Evolutionary conservation across 2,888 invertebrate genomes (phyloP), one percentile per base, ranked within the genome.

Genomic region (Drosophila longiperda): DNA sequence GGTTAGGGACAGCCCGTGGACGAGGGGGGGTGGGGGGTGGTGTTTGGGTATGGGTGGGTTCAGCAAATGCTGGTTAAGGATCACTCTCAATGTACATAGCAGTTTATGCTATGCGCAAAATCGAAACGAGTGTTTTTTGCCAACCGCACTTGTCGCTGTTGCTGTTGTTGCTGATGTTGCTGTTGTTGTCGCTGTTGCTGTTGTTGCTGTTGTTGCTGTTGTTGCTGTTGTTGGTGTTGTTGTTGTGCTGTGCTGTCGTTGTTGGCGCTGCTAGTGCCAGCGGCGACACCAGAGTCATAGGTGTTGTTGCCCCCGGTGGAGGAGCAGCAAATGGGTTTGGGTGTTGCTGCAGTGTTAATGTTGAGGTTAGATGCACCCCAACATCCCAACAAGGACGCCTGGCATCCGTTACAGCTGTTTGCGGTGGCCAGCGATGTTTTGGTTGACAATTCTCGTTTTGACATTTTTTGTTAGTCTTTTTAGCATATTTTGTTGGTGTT

Each of bases 401-500:
- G 61, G 73, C 74, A 76, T 84, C 71, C 87, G 87, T 83, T 84
- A 84, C 84, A 84, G 90, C 80, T 84, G 90, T 84, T 90, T 84
- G 84, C 60, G 84, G 84, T 90, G 64, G 72, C 76, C 86, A 63
- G 83, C 90, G 66, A 73, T 90, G 90, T 90, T 88, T 88, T 79
- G 74, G 72, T 85, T 85, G 88, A 88, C 86, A 85, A 84, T 84
- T 82, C 80, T 73, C 74, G 80, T 85, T 45, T 89, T 69, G 78
- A 73, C 75, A 84, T 26, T 55, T 55, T 38, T 49, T 49, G 49
- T 17, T 87, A 82, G 87, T 67, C 84, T 71, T 78, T 84, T 84
- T 89, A 69, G 78, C 62, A 68, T 75, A 69, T 85, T 57, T 55
- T 54, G 68, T 59, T 84, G 54, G 55, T 40, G 32, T 15, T 65